Evolutionary conservation across 1,140 invertebrate genomes (phyloP), one percentile per base, ranked within the genome.

Genomic region (Homarus americanus): DNA sequence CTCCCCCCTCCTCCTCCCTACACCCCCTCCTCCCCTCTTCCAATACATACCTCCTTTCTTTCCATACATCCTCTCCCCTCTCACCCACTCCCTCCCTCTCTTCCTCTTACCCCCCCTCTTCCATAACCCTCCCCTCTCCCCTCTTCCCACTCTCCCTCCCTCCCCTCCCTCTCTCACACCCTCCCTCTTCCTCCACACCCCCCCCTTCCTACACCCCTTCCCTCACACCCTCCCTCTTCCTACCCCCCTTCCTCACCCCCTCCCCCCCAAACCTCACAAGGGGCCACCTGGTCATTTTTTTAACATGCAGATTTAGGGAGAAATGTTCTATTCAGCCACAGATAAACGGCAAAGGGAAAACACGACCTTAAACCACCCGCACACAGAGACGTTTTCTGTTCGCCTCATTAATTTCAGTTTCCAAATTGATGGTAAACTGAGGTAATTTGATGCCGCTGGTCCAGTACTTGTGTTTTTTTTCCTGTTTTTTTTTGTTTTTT

Each of bases 391-490:
- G 38, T 4, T 80, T 49, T 76, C 53, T 32, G 17, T 24, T 36
- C 17, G 24, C 40, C 38, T 32, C 41, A 24, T 41, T n/a, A 15
- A 24, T 49, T 49, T n/a, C 41, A 10, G 15, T 80, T 53, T 49
- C 78, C 78, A 53, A 80, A 80, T 80, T 80, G 41, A 80, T 80
- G 78, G 78, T 49, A 53, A 80, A 80, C 78, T 80, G 3, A 2
- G 41, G 78, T 44, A 80, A 80, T 80, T 80, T 80, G 78, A 80
- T 80, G 78, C 78, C 41, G n/a, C n/a, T n/a, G n/a, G n/a, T n/a
- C n/a, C n/a, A n/a, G n/a, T n/a, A 80, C 53, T 80, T 32, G 78
- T 53, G n/a, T 80, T 38, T 38, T 38, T 38, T 34, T 40, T 10
- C 73, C n/a, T 69, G 28, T 69, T 24, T 63, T 20, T 20, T 24